Evolutionary conservation across 2,797 vertebrate genomes (phyloP), one percentile per base, ranked within the genome.

Genomic region (Tragopan temminckii): DNA sequence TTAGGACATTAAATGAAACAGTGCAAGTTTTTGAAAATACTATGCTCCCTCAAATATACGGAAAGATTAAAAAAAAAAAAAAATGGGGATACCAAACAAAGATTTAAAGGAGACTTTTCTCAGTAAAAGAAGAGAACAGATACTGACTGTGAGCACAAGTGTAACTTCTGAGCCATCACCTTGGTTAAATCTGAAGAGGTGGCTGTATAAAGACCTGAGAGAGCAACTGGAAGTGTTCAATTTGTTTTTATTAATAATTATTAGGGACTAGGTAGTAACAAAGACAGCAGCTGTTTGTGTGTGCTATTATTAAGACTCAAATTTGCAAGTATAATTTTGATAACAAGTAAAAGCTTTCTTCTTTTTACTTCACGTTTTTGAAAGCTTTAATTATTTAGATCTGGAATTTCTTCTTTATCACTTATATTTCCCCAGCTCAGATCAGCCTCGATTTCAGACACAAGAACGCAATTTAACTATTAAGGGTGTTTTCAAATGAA

Each of bases 361-460:
- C 24, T 72, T 79, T 64, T 18, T 76, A 55, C 61, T 64, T 55
- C 33, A 75, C n/a, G 25, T 2, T 13, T 90, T 85, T 68, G 53
- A 89, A 93, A 86, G 55, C 20, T n/a, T 0, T 45, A 77, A 82
- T 90, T 85, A 87, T 35, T 75, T 62, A 85, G 42, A 66, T 3
- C 29, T 75, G 15, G 71, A 45, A n/a, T 53, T 71, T 38, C 29
- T 68, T 75, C 53, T 74, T 14, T 35, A 92, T 62, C 13, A 72
- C 59, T 88, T 75, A 31, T 63, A n/a, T 79, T 93, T 88, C 43
- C 61, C 38, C 35, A 81, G 55, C 15, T 85, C 76, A 67, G 31
- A 80, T 71, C 72, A 74, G 29, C 46, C 76, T 84, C 84, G 33
- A 89, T 85, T 89, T 83, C 76, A 80, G 50, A 91, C 88, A 68